Conservation (phyloP, 2,113 vertebrate genomes). For the Gorsachius goisagi region DNA sequence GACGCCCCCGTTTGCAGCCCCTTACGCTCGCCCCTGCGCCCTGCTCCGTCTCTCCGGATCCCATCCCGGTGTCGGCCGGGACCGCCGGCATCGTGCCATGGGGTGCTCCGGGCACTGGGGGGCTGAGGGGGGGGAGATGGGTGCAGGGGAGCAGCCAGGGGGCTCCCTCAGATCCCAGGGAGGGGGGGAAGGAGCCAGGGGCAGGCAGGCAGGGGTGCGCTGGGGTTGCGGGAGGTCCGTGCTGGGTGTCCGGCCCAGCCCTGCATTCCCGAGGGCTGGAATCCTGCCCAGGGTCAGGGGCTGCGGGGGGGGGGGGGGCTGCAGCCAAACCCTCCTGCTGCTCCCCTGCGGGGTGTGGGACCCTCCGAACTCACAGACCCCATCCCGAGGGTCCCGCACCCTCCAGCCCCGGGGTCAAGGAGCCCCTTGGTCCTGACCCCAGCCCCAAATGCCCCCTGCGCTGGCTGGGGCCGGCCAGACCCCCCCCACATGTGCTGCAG, state of each 20-base stretch:
- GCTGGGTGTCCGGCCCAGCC: slow-evolving; percentile 3
- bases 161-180: neutral
- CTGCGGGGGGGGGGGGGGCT: no score
- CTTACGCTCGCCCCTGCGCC: fast-evolving
- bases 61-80: neutral
- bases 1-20: neutral
- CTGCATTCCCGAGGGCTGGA: neutral
- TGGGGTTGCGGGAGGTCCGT: neutral
- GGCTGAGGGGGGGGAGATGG: neutral
- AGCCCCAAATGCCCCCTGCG: fast-evolving
- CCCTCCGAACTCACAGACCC: no score
- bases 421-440: neutral
- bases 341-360: no score
- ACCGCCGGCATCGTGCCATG: neutral
- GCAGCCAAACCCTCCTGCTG: neutral
- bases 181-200: neutral
- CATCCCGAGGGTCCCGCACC: fast-evolving
- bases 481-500: neutral
- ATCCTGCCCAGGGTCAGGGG: neutral
- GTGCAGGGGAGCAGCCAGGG: neutral
- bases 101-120: neutral
- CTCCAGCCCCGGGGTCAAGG: neutral
- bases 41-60: fast-evolving
- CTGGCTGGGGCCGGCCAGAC: neutral
- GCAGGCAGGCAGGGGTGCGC: neutral